phyloP scores from a whole-genome alignment of 2,888 invertebrate genomes.

The Notocelia uddmanniana region DNA sequence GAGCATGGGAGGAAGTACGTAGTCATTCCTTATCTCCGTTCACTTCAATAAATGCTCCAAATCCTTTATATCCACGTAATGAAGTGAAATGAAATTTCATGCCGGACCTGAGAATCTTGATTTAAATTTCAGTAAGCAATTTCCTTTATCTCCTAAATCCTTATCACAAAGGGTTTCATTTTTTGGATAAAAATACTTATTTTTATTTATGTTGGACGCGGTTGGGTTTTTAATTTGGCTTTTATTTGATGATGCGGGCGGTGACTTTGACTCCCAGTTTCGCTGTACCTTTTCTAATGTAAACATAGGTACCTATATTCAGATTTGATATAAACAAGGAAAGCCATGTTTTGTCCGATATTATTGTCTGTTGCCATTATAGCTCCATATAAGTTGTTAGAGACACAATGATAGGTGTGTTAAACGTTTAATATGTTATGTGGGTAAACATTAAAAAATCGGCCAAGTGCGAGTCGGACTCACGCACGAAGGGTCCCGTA shows the following conservation, averaged over 20 bases:
- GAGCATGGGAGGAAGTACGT: slow-evolving; percentile 31
- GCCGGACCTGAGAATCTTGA: slow-evolving; percentile 46
- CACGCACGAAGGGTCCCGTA: too few relatives aligned
- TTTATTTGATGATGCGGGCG: slow-evolving; percentile 33
- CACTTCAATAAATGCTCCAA: slow-evolving; percentile 49
- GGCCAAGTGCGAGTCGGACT: too few relatives aligned
- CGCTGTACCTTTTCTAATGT: not conserved
- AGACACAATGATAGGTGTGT: too few relatives aligned
- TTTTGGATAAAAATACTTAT: slow-evolving; percentile 35
- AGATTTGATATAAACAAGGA: too few relatives aligned
- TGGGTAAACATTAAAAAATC: too few relatives aligned
- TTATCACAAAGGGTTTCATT: slow-evolving; percentile 42
- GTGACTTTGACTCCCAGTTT: slow-evolving; percentile 6
- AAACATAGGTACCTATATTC: not conserved
- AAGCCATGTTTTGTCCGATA: too few relatives aligned
- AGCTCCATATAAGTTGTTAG: too few relatives aligned
- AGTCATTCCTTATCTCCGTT: slow-evolving; percentile 44
- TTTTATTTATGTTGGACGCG: slow-evolving; percentile 37
- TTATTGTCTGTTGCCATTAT: too few relatives aligned
- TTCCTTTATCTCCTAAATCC: slow-evolving; percentile 47
- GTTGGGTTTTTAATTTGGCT: slow-evolving; percentile 33
- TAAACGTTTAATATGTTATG: too few relatives aligned
- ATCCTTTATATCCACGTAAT: slow-evolving; percentile 48
- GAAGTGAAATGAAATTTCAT: slow-evolving; percentile 49
- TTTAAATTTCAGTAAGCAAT: slow-evolving; percentile 49